A percentile compares a stretch with the other conserved stretches of the same genome.
These are phyloP conservation scores for Leptinotarsa haldemani DNA, from an alignment of 2,888 invertebrate genomes.

Conservation along the genomic window DNA sequence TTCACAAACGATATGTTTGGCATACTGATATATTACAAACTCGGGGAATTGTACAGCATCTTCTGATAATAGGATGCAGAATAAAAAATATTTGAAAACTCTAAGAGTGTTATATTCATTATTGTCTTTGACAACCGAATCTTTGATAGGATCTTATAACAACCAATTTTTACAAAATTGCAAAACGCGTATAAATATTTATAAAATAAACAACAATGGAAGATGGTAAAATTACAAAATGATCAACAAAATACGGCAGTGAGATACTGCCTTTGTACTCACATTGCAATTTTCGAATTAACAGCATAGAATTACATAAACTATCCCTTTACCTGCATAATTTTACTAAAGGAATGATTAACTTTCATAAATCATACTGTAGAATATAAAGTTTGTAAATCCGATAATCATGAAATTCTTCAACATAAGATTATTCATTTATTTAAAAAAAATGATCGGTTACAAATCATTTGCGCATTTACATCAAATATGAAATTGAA, in stretches of 20 bases:
- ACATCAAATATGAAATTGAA: too few relatives aligned
- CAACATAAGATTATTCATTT: too few relatives aligned
- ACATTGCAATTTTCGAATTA: conserved; percentile 51
- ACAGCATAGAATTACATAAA: conserved; percentile 30
- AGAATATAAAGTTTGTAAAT: too few relatives aligned
- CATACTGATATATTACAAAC: conserved; percentile 42
- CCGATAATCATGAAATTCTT: too few relatives aligned
- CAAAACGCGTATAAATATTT: conserved; percentile 58
- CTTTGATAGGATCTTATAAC: conserved; percentile 13
- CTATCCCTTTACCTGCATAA: conserved; percentile 17
- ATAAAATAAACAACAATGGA: conserved; percentile 62
- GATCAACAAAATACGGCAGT: conserved; percentile 49
- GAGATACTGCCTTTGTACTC: conserved; percentile 56
- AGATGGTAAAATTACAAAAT: conserved; percentile 58
- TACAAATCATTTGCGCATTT: too few relatives aligned
- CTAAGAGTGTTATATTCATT: neutral
- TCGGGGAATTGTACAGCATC: conserved; percentile 6
- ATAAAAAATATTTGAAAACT: neutral
- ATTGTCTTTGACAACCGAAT: neutral
- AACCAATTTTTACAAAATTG: conserved; percentile 43
- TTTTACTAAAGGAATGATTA: neutral
- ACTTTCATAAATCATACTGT: neutral
- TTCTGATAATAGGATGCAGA: conserved; percentile 3
- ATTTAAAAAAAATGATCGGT: too few relatives aligned
- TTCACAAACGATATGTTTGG: conserved; percentile 46